Conservation (phyloP, 2,113 vertebrate genomes). For the Alligator sinensis region DNA sequence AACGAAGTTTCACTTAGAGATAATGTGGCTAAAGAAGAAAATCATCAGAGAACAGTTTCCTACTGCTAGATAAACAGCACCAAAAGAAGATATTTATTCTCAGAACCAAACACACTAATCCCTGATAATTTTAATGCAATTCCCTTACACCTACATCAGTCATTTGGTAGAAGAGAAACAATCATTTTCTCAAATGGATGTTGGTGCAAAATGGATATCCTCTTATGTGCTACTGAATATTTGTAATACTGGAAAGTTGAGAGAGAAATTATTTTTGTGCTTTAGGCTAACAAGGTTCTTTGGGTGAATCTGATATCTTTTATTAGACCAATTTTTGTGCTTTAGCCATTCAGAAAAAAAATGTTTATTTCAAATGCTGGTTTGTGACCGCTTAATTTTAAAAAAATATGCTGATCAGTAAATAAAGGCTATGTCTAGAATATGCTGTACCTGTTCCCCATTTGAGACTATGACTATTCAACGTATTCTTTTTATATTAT, state of each 20-base stretch:
- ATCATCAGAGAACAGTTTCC: background rate
- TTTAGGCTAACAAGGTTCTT: background rate
- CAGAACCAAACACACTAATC: background rate
- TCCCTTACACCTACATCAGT: constrained; percentile 44
- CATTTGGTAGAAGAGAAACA: constrained; percentile 40
- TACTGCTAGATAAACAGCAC: background rate
- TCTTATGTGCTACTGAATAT: background rate
- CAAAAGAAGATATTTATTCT: background rate
- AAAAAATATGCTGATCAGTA: background rate
- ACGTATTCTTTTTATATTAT: background rate
- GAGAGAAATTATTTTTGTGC: background rate
- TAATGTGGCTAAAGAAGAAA: background rate
- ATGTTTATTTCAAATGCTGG: background rate
- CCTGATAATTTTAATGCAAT: constrained; percentile 23
- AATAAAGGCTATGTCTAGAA: background rate
- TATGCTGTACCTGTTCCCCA: background rate
- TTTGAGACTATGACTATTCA: background rate
- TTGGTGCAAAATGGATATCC: constrained; percentile 21
- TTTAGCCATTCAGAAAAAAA: background rate
- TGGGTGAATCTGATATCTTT: too few relatives aligned
- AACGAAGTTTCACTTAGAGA: background rate
- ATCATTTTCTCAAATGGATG: constrained; percentile 39
- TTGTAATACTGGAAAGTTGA: background rate
- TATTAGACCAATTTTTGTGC: background rate
- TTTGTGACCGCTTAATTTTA: background rate